These are phyloP conservation scores for Agapornis roseicollis DNA, from an alignment of 2,113 vertebrate species.

Conservation along the genomic window DNA sequence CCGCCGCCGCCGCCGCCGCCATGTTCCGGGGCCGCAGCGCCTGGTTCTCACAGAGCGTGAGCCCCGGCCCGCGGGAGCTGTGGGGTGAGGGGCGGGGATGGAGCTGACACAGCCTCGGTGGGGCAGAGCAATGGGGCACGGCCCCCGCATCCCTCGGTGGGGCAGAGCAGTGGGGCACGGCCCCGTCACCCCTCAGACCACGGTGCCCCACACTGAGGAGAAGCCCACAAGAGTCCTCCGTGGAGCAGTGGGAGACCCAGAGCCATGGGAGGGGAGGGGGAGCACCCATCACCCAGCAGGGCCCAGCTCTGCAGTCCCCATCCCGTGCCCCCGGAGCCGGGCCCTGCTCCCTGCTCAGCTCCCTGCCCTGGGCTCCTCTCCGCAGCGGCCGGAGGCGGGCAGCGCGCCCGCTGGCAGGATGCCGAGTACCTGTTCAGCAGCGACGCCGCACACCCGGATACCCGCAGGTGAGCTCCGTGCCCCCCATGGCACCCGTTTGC, in stretches of 20 bases:
- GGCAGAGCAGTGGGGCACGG: background rate
- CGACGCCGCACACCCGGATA: constrained; percentile 73
- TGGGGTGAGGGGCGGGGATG: constrained; percentile 70
- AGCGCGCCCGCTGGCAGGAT: background rate
- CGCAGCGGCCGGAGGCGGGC: constrained; percentile 69
- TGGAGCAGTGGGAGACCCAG: background rate
- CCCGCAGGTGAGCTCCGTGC: constrained; percentile 59
- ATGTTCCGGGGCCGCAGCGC: constrained; percentile 70
- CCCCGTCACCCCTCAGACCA: no score
- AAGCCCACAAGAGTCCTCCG: background rate
- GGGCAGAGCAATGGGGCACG: no score
- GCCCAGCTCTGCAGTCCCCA: accelerated
- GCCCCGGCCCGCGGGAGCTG: constrained; percentile 21
- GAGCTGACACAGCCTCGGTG: no score
- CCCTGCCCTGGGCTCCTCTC: background rate
- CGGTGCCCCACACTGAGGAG: accelerated
- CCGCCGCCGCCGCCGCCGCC: background rate
- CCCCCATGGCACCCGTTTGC: background rate
- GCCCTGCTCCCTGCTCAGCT: accelerated
- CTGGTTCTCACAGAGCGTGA: constrained; percentile 78
- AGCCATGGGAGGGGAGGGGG: background rate
- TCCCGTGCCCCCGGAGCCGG: accelerated
- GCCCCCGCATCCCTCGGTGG: background rate
- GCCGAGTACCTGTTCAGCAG: constrained; percentile 79
- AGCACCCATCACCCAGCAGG: background rate